Evolutionary conservation across 2,888 invertebrate genomes (phyloP).

Genomic region (Sminthurinus aureus): DNA sequence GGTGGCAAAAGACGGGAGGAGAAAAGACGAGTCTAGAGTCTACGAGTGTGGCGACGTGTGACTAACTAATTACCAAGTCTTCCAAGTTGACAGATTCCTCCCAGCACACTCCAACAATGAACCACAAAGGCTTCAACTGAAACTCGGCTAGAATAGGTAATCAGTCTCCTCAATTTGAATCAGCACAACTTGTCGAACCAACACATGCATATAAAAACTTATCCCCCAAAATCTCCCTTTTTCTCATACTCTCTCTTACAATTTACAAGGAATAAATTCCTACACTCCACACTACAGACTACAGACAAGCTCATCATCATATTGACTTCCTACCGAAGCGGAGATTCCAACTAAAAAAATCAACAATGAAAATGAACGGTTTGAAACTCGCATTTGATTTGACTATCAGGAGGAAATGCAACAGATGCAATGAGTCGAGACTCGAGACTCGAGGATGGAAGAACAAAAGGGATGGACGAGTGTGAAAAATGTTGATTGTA

Average conservation of each 20-base stretch:
- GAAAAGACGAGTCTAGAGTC: slow-evolving; percentile 3
- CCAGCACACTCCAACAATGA: slow-evolving; percentile 42
- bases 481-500: no score
- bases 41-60: slow-evolving; percentile 56
- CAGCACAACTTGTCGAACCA: slow-evolving; percentile 13
- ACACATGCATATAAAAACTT: slow-evolving; percentile 30
- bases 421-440: not conserved
- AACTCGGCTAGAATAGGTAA: slow-evolving; percentile 58
- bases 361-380: no score
- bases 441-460: no score
- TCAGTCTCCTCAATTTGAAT: slow-evolving; percentile 45
- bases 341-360: not conserved
- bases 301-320: not conserved
- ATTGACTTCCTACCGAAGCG: not conserved
- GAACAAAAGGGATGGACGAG: no score
- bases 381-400: no score
- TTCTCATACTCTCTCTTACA: not conserved
- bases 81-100: slow-evolving; percentile 55
- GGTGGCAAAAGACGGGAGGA: slow-evolving; percentile 41
- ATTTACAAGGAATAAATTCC: not conserved
- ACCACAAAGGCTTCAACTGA: slow-evolving; percentile 38
- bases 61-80: slow-evolving; percentile 55
- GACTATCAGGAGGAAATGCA: not conserved
- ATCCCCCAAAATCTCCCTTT: not conserved
- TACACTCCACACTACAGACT: not conserved